A percentile compares a stretch with the other conserved stretches of the same genome.
Evolutionary conservation across 2,888 invertebrate genomes (phyloP).

Genomic region (Gryllus longicercus): DNA sequence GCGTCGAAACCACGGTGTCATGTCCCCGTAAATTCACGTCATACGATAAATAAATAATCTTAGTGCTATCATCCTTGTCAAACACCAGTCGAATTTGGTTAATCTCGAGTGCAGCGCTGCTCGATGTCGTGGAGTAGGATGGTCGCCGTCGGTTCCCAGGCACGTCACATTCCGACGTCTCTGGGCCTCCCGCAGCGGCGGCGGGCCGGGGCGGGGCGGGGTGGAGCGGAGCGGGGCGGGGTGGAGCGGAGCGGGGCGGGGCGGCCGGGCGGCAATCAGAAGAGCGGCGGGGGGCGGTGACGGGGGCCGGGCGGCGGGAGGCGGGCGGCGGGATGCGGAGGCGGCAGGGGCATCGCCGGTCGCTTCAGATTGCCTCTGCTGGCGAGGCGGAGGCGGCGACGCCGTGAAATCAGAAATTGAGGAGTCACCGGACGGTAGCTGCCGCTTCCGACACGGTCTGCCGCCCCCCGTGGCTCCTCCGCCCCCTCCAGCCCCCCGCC

Average conservation of each 20-base stretch:
- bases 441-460: conserved; percentile 6
- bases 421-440: conserved; percentile 17
- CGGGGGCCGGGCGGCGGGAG: background rate
- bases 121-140: too few relatives aligned
- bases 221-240: background rate
- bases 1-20: too few relatives aligned
- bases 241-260: background rate
- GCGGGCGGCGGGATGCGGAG: background rate
- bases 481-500: background rate
- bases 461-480: background rate
- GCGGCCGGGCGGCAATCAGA: background rate
- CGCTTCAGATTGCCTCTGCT: background rate
- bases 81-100: too few relatives aligned
- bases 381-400: background rate
- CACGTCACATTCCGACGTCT: too few relatives aligned
- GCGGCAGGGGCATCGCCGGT: background rate
- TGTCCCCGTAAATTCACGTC: too few relatives aligned
- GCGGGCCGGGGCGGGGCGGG: background rate
- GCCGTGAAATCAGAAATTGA: conserved; percentile 17
- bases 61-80: too few relatives aligned
- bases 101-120: too few relatives aligned
- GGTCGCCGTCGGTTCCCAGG: too few relatives aligned
- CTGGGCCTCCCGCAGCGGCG: too few relatives aligned
- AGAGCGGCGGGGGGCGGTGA: background rate
- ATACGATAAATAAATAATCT: too few relatives aligned